Conservation (phyloP, 2,888 invertebrate genomes). For the Galerucella nymphaeae region DNA sequence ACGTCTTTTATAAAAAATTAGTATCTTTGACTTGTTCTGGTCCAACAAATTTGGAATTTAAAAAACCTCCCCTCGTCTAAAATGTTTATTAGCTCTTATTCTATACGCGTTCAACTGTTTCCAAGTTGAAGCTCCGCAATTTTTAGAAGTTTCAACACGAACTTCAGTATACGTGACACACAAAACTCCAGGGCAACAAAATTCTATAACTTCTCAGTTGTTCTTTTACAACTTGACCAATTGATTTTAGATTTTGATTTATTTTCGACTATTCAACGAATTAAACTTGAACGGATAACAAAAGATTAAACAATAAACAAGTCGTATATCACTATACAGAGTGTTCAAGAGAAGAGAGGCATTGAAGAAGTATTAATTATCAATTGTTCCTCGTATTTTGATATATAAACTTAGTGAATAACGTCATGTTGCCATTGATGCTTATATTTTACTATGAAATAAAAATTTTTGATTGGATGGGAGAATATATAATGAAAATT, state of each 20-base stretch:
- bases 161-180: constrained; percentile 22
- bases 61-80: neutral
- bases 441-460: too few relatives aligned
- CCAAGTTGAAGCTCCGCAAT: constrained; percentile 14
- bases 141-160: constrained; percentile 29
- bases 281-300: too few relatives aligned
- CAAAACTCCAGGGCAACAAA: constrained; percentile 8
- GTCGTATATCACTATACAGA: too few relatives aligned
- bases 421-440: too few relatives aligned
- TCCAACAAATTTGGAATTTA: neutral
- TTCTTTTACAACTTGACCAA: constrained; percentile 22
- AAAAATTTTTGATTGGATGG: too few relatives aligned
- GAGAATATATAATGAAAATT: too few relatives aligned
- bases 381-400: too few relatives aligned
- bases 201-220: constrained; percentile 29
- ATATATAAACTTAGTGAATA: neutral
- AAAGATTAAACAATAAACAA: too few relatives aligned
- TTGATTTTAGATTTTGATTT: constrained; percentile 29
- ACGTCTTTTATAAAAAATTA: too few relatives aligned
- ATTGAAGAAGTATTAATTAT: too few relatives aligned
- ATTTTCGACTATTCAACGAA: neutral
- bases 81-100: constrained; percentile 28
- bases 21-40: neutral
- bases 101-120: constrained; percentile 29
- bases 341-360: too few relatives aligned